Evolutionary conservation across 1,140 invertebrate species (phyloP).

Genomic region (Oedothorax gibbosus): DNA sequence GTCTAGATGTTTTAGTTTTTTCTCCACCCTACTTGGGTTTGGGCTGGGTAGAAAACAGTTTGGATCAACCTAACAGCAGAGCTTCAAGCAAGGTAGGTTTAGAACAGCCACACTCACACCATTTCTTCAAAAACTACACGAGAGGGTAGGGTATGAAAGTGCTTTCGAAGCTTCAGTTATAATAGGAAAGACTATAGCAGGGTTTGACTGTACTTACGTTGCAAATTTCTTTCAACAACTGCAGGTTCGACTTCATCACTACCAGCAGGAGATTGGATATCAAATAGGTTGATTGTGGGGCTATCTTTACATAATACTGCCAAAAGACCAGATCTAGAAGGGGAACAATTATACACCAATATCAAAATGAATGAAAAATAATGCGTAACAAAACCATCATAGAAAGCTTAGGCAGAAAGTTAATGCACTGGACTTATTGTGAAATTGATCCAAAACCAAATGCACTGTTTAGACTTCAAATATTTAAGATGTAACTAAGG

Average conservation of each 20-base stretch:
- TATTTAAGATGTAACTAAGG: too few species aligned
- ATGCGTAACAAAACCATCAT: background rate
- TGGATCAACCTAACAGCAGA: too few species aligned
- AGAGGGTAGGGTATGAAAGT: background rate
- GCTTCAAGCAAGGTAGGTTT: too few species aligned
- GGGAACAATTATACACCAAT: too few species aligned
- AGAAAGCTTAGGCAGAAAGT: background rate
- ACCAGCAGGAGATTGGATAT: constrained; percentile 80
- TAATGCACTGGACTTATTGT: too few species aligned
- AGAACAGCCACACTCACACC: too few species aligned
- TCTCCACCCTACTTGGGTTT: too few species aligned
- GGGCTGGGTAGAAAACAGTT: too few species aligned
- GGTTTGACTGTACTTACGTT: constrained; percentile 38
- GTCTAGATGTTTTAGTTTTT: too few species aligned
- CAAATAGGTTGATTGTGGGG: constrained; percentile 78
- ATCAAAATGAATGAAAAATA: background rate
- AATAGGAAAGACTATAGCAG: background rate
- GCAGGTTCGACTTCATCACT: constrained; percentile 81
- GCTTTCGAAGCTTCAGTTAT: background rate
- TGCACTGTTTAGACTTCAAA: too few species aligned
- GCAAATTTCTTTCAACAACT: constrained; percentile 78
- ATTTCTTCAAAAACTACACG: too few species aligned
- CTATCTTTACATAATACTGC: constrained; percentile 75
- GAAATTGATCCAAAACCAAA: too few species aligned
- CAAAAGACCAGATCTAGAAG: constrained; percentile 66